Base-by-base conservation (phyloP, 2,797 vertebrate genomes). In the Pseudocheirus occidentalis region DNA sequence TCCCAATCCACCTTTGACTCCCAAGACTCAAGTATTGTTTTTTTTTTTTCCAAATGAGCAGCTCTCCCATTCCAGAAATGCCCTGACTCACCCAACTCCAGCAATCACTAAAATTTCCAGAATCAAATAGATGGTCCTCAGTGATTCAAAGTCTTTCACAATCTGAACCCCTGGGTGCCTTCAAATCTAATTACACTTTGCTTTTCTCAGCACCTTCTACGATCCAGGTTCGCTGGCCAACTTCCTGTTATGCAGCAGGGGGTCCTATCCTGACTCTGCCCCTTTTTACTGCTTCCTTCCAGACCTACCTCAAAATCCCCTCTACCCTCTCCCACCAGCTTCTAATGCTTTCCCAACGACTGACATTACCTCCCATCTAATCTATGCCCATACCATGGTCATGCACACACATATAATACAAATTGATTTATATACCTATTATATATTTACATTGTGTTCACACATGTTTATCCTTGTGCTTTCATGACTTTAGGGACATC, bases 211-310 rank as follows among this genome's bases (percentile, higher is more conserved):
- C 0, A 58, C 7, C 2, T 29, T 58, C 57, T 29, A 10, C 4
- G n/a, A 66, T n/a, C 21, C 34, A 16, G 5, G 34, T 34, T 66
- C 34, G n/a, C 14, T 5, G 4, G 12, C 31, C 16, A 13, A 66
- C 34, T 66, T n/a, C 62, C 31, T 34, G 1, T 66, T 16, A n/a
- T 66, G 4, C 4, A n/a, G 16, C 62, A 66, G 1, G 4, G 34
- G 4, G 13, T 13, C 1, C 62, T 16, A 14, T 66, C 62, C 31
- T 5, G 2, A 14, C 13, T 66, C 1, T 0, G 0, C 13, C 12
- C 62, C 62, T n/a, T 66, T 62, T 4, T 14, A 66, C 13, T 66
- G 31, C 31, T 5, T n/a, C 4, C 4, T 66, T 66, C 5, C 13
- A n/a, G 31, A 66, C 13, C 13, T 12, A 66, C 0, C 31, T n/a